Conservation (phyloP, 2,113 vertebrate species). For the Drymodes brunneopygia region DNA sequence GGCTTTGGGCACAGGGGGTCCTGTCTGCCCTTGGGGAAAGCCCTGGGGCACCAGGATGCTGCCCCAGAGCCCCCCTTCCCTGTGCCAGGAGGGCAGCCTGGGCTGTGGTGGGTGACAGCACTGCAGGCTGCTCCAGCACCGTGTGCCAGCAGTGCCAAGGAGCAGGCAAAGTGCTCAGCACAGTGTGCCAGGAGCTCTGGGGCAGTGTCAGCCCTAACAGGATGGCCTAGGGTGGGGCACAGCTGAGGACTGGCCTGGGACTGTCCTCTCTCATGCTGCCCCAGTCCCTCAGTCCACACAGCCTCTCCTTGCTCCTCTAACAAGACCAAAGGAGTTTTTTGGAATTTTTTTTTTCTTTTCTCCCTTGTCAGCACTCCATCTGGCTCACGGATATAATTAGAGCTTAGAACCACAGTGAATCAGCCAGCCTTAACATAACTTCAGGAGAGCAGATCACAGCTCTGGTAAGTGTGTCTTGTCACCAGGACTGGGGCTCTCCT, state of each 20-base stretch:
- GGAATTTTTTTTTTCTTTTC: not conserved
- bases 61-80: not conserved
- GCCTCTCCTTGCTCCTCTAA: rapidly evolving
- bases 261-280: not conserved
- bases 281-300: rapidly evolving
- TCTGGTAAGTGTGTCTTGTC: not conserved
- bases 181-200: rapidly evolving
- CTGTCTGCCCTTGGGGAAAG: rapidly evolving
- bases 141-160: rapidly evolving
- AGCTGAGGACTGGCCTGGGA: rapidly evolving
- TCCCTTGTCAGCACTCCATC: not conserved
- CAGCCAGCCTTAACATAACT: not conserved
- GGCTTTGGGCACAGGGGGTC: not conserved
- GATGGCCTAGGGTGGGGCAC: rapidly evolving
- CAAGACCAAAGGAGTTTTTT: not conserved
- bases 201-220: rapidly evolving
- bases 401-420: not conserved
- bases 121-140: rapidly evolving
- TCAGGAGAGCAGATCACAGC: not conserved
- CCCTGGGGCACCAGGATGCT: not conserved
- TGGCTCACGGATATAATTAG: not conserved
- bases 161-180: rapidly evolving
- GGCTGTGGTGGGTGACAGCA: rapidly evolving
- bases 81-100: not conserved
- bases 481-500: not conserved